Evolutionary conservation across 2,797 vertebrate genomes (phyloP), one percentile per base, ranked within the genome.

Genomic region (Micromesistius poutassou): DNA sequence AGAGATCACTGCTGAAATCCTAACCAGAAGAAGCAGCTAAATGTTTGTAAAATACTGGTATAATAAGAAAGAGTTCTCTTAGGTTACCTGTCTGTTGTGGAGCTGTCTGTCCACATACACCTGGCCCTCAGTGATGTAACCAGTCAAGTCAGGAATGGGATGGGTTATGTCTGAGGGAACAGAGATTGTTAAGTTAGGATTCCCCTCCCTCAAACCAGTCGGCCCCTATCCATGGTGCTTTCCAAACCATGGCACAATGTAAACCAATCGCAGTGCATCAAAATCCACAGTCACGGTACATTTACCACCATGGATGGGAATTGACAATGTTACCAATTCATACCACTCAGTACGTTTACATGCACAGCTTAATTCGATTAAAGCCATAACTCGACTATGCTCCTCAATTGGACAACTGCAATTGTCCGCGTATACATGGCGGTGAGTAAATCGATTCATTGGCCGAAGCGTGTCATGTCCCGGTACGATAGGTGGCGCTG

Each of bases 71-170:
- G 25, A 38, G 46, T 72, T 40, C 7, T 31, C 35, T 68, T 9
- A 1, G 76, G 73, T 68, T 90, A 95, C 95, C 94, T 95, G 95
- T 94, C 95, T 92, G 92, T 95, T 95, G 89, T 95, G 95, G 74
- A 95, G 93, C 87, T 95, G 95, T 77, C 95, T 84, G 84, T 95
- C 95, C 19, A 95, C 94, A 9, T 95, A 95, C 31, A 95, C 93
- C 82, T 95, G 95, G 5, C 95, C 95, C 85, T 95, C 95, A 6
- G 95, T 95, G 87, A 95, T 95, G 88, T 95, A 95, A 31, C 95
- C 95, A 31, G 94, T 95, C 82, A 95, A 91, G 91, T 95, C 95
- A 90, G 95, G 95, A 50, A 95, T 95, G 0, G 95, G 95, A 88
- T 95, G 95, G 80, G 95, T 95, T 84, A 95, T 95, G 80, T 95